These are phyloP conservation scores for Bryconaethiops microstoma DNA, from an alignment of 2,797 vertebrate genomes.

Conservation along the genomic window DNA sequence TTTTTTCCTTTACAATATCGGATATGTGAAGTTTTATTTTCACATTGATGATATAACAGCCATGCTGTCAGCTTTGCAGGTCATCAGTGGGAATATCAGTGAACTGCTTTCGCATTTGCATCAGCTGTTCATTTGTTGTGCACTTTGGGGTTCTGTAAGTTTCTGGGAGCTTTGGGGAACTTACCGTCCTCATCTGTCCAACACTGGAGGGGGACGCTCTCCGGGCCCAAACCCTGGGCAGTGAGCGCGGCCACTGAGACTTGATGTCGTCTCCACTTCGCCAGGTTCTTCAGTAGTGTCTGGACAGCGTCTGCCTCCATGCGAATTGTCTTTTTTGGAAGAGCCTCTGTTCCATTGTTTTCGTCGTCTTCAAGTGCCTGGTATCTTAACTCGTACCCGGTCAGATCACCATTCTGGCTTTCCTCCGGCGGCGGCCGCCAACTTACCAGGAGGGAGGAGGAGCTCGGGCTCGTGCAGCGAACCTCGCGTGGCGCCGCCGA, in stretches of 20 bases:
- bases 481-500: conserved; percentile 90
- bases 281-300: conserved; percentile 84
- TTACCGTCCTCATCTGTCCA: conserved; percentile 94
- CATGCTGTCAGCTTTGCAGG: too few relatives aligned
- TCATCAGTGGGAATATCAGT: not conserved
- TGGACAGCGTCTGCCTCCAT: conserved; percentile 79
- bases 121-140: not conserved
- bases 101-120: too few relatives aligned
- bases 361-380: conserved; percentile 77
- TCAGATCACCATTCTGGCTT: conserved; percentile 86
- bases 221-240: conserved; percentile 85
- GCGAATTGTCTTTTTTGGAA: conserved; percentile 65
- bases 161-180: not conserved
- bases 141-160: not conserved
- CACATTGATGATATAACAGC: too few relatives aligned
- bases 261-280: conserved; percentile 93
- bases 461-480: conserved; percentile 89
- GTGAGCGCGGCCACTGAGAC: conserved; percentile 85
- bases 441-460: conserved; percentile 95
- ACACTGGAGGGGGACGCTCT: conserved; percentile 81
- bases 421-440: conserved; percentile 89
- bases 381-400: conserved; percentile 90
- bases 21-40: too few relatives aligned
- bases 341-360: conserved; percentile 68
- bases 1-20: too few relatives aligned